A percentile compares a stretch with the other conserved stretches of the same genome.
phyloP scores from a whole-genome alignment of 2,113 vertebrate genomes.

The Loxodonta africana region DNA sequence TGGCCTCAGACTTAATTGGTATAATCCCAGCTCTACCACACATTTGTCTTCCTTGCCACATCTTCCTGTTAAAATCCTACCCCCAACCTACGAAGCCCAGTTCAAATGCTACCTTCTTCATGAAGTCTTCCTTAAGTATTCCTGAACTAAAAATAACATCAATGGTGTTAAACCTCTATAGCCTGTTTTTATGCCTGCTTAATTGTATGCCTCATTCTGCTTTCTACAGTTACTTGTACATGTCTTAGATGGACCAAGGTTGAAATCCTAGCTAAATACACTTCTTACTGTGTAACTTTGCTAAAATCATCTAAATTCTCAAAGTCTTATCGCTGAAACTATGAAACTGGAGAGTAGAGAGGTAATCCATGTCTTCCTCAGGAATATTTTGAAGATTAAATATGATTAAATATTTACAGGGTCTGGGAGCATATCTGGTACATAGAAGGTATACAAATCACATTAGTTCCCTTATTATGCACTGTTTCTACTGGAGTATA shows the following conservation, averaged over 20 bases:
- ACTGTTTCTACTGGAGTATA: background rate
- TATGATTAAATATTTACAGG: constrained; percentile 10
- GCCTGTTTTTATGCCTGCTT: background rate
- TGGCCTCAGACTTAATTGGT: constrained; percentile 16
- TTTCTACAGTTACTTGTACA: background rate
- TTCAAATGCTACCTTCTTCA: constrained; percentile 13
- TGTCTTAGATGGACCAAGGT: background rate
- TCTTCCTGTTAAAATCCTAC: constrained; percentile 20
- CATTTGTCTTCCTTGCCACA: background rate
- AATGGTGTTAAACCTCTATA: background rate
- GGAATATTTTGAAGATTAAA: constrained; percentile 38
- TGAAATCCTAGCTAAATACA: constrained; percentile 9
- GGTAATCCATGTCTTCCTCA: background rate
- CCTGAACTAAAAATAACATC: background rate
- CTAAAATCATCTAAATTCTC: constrained; percentile 48
- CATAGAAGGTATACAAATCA: background rate
- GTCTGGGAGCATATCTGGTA: background rate
- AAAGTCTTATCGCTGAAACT: constrained; percentile 20
- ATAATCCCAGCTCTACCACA: background rate
- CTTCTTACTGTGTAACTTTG: constrained; percentile 38
- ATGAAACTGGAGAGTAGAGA: background rate
- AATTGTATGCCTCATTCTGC: background rate
- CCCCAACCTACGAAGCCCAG: background rate
- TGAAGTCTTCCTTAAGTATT: constrained; percentile 11
- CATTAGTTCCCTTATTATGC: background rate